These are phyloP conservation scores for Lipotes vexillifer DNA, from an alignment of 2,113 vertebrate genomes.

Conservation along the genomic window DNA sequence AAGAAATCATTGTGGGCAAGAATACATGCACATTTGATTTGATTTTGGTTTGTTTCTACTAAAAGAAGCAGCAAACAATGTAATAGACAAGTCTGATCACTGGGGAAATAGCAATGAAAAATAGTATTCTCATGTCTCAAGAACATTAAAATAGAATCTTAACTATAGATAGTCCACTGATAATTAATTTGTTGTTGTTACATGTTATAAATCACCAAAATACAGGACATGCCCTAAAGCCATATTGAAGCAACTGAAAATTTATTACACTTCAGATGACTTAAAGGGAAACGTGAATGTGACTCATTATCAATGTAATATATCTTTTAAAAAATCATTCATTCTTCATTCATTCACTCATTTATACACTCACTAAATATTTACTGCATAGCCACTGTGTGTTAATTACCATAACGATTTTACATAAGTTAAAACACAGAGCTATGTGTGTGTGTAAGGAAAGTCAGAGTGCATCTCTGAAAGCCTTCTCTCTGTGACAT, in stretches of 20 bases:
- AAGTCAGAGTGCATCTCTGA: neutral
- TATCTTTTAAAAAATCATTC: neutral
- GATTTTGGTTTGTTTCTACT: neutral
- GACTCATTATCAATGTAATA: neutral
- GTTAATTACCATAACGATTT: neutral
- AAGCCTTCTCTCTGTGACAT: neutral
- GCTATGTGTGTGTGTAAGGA: neutral
- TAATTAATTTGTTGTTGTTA: slow-evolving; percentile 51
- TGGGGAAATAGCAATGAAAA: neutral
- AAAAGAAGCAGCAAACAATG: neutral
- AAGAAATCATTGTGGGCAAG: neutral
- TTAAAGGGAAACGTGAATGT: neutral
- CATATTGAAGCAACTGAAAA: slow-evolving; percentile 1
- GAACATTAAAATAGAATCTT: slow-evolving; percentile 7
- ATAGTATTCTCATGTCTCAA: neutral
- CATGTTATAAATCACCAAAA: slow-evolving; percentile 31
- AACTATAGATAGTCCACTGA: slow-evolving; percentile 4
- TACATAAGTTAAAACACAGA: neutral
- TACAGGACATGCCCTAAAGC: slow-evolving; percentile 25
- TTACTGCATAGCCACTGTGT: neutral
- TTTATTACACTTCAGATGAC: neutral
- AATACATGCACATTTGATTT: neutral
- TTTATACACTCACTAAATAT: neutral
- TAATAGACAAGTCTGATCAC: neutral
- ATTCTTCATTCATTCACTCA: neutral